Base-by-base conservation (phyloP, 2,797 vertebrate species). In the Coregonus suidteri region DNA sequence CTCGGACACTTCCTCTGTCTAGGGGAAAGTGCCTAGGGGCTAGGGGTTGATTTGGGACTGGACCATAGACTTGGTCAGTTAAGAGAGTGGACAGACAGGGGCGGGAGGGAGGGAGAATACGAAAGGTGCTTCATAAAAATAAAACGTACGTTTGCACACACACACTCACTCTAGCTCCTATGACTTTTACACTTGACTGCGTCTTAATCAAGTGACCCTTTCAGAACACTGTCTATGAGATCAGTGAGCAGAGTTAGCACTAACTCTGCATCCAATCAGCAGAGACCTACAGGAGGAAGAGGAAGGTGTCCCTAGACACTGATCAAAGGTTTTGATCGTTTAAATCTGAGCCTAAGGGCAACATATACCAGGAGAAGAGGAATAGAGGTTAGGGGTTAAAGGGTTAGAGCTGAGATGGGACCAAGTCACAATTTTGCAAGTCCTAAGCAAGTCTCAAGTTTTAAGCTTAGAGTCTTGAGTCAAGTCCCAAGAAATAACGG, bases 41-140 rank as follows among this genome's bases (percentile, higher is more conserved):
- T 6, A 59, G 54, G 54, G 6, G 18, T 59, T 59, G 52, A 54
- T 54, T 54, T 52, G 52, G 52, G 53, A 54, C 53, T 15, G 53
- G 53, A 54, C 3, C 53, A 54, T 18, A 59, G 73, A 78, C 77
- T 79, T 53, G 75, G 80, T 82, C 67, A 65, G 73, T 74, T 76
- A 66, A 70, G 65, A 59, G 59, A 66, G 30, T 5, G 54, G 82
- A 81, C 54, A 37, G 18, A 75, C 9, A 56, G 1, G 41, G 66
- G 59, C 18, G 25, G 25, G 25, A 25, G 34, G 18, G 31, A n/a
- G 51, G 72, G 74, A 79, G 65, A 77, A 88, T 75, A 78, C 56
- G 75, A 59, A 90, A 88, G 85, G 86, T 85, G 86, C 87, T 85
- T 87, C 65, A 67, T 70, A 71, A 77, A 31, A 73, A 76, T 35